These are phyloP conservation scores for Synergus umbraculus DNA, from an alignment of 2,888 invertebrate species.

Conservation along the genomic window DNA sequence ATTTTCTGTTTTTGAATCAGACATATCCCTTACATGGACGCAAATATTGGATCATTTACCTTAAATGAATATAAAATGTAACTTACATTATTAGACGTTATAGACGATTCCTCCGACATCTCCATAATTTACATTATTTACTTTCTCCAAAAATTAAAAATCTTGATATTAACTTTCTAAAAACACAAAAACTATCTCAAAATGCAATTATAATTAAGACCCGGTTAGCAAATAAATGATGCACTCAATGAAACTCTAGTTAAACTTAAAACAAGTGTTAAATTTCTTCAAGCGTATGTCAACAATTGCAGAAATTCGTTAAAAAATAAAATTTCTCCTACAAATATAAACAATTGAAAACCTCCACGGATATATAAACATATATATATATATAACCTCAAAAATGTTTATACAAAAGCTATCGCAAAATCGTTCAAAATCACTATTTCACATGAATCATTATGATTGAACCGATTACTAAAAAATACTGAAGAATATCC, in stretches of 20 bases:
- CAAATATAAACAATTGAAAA: too few species aligned
- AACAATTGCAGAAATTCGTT: background rate
- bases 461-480: background rate
- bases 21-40: too few species aligned
- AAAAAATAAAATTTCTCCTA: background rate
- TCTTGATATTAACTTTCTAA: background rate
- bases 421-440: background rate
- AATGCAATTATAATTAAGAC: background rate
- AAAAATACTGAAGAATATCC: background rate
- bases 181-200: background rate
- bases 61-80: constrained; percentile 19
- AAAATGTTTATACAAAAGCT: background rate
- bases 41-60: too few species aligned
- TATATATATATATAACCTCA: background rate
- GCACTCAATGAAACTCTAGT: background rate
- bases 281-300: background rate
- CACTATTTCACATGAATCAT: background rate
- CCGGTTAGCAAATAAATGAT: background rate
- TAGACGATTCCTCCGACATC: constrained; percentile 47
- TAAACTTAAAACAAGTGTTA: background rate
- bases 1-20: too few species aligned
- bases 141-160: background rate
- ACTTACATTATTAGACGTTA: constrained; percentile 46
- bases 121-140: constrained; percentile 33
- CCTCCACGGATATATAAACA: background rate